phyloP scores from a whole-genome alignment of 2,888 invertebrate species.

The Ramazzottius varieornatus region DNA sequence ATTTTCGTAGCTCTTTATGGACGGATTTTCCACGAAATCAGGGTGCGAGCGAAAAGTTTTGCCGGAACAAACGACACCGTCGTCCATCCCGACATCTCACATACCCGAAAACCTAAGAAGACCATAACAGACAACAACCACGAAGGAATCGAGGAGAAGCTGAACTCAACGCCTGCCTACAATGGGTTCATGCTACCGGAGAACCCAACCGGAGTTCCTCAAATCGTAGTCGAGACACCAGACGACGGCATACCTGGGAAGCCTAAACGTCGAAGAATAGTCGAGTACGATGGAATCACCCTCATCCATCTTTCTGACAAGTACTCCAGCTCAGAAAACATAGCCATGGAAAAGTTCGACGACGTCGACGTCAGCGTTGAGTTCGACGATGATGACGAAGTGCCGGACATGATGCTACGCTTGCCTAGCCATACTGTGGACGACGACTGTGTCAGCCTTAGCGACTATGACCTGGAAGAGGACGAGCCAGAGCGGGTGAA shows the following conservation, averaged over 20 bases:
- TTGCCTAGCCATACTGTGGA: not conserved
- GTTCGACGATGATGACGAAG: not conserved
- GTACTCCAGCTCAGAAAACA: slow-evolving; percentile 10
- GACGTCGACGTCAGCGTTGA: slow-evolving; percentile 5
- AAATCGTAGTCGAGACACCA: slow-evolving; percentile 15
- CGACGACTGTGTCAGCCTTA: not conserved
- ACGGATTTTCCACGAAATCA: slow-evolving; percentile 26
- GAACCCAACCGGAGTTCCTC: not conserved
- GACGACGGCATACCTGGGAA: slow-evolving; percentile 17
- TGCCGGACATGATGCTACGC: slow-evolving; percentile 4
- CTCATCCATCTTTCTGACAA: not conserved
- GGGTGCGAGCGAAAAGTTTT: slow-evolving; percentile 18
- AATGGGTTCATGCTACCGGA: slow-evolving; percentile 7
- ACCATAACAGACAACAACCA: not conserved
- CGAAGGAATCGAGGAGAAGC: not conserved
- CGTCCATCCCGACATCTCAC: not conserved
- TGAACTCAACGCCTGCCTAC: not conserved
- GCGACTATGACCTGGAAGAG: not conserved
- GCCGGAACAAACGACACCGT: not conserved
- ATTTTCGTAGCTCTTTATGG: slow-evolving; percentile 23
- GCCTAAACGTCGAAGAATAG: slow-evolving; percentile 13
- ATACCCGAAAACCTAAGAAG: slow-evolving; percentile 9
- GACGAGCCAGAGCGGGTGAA: not conserved
- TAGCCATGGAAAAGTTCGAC: slow-evolving; percentile 9
- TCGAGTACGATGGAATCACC: slow-evolving; percentile 3